Conservation (phyloP, 2,797 vertebrate genomes). For the Pempheris klunzingeri region DNA sequence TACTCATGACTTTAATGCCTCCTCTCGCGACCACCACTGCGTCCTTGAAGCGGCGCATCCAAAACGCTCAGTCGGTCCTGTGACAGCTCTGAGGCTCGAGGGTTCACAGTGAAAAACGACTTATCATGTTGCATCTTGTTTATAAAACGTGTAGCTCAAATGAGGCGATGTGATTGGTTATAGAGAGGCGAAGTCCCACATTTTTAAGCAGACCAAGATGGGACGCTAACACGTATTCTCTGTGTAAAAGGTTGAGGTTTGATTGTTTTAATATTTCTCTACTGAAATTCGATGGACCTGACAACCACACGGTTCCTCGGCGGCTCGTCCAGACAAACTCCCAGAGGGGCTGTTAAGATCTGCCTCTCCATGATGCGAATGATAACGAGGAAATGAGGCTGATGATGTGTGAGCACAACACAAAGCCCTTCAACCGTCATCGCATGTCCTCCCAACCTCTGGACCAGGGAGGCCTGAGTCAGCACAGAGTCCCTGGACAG, state of each 20-base stretch:
- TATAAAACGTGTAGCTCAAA: too few relatives aligned
- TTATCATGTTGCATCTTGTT: background rate
- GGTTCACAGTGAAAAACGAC: background rate
- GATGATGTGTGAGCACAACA: constrained; percentile 40
- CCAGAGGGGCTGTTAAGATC: background rate
- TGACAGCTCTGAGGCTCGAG: constrained; percentile 4
- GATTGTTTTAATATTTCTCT: background rate
- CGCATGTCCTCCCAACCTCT: constrained; percentile 41
- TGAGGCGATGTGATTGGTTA: too few relatives aligned
- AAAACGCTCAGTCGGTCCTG: background rate
- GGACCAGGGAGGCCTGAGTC: constrained; percentile 43
- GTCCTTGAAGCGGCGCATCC: constrained; percentile 33
- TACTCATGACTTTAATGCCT: constrained; percentile 19
- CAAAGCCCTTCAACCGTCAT: constrained; percentile 36
- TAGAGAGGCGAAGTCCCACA: too few relatives aligned
- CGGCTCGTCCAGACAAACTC: background rate
- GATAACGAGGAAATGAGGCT: constrained; percentile 16
- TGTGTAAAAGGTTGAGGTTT: background rate
- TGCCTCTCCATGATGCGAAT: background rate
- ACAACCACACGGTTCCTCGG: too few relatives aligned
- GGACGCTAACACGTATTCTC: too few relatives aligned
- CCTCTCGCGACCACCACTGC: background rate
- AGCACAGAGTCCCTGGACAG: constrained; percentile 29
- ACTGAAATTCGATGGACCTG: background rate
- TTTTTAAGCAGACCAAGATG: too few relatives aligned